Evolutionary conservation across 2,113 vertebrate genomes (phyloP), one percentile per base, ranked within the genome.

Genomic region (Chamaea fasciata): DNA sequence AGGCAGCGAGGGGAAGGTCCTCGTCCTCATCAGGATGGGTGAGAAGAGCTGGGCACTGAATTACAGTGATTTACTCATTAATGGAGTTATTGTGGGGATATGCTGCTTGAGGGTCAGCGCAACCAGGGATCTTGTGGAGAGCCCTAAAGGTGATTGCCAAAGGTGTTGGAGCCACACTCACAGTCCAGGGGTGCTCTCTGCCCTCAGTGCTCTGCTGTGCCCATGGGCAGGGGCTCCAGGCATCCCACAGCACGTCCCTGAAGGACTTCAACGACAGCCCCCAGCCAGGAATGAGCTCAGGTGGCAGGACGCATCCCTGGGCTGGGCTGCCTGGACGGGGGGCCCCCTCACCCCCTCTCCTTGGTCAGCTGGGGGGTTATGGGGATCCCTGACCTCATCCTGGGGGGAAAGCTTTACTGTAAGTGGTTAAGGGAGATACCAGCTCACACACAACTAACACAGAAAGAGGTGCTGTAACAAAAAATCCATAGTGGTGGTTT

Each of bases 191-290:
- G 5, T 7, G 44, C 39, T 74, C 39, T 56, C 42, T 52, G 22
- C 39, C 15, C 44, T 64, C 28, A 3, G 11, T 6, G 44, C 83
- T 26, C 44, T 46, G 63, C 39, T 39, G 49, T 49, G 59, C 77
- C 27, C 13, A 0, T 11, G 64, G 52, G 37, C 17, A 11, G 52
- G 1, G 26, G 10, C 64, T 63, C 87, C 1, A 5, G 28, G 70
- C 7, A 7, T 10, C 33, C 41, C 73, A 35, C 5, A 7, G 24
- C 67, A 2, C 19, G 1, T 24, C 89, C 90, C 63, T 14, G 44
- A 19, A 15, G 9, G 4, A 6, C 21, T 83, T 47, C 41, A 60
- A 11, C 37, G 68, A 22, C 70, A 82, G 64, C 10, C 10, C n/a
- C 44, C 28, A 56, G 71, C 79, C 37, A 28, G 18, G 47, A 88